Evolutionary conservation across 2,113 vertebrate genomes (phyloP).

Genomic region (Tyto alba): DNA sequence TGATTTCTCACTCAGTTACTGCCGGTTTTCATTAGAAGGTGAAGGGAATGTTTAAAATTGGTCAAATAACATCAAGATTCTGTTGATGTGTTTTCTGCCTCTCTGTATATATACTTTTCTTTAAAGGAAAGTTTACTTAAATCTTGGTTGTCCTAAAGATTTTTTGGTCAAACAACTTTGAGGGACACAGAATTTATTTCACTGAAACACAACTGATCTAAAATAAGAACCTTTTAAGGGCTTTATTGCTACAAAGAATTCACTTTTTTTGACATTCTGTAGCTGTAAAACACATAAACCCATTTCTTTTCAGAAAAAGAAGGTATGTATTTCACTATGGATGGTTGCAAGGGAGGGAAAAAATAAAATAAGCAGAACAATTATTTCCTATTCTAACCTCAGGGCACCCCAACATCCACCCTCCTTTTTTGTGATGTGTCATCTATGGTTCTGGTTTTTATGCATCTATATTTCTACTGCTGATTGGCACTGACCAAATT

Average conservation of each 20-base stretch:
- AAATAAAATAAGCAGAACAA: background rate
- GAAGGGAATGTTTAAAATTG: background rate
- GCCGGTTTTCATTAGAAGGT: background rate
- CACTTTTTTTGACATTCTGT: background rate
- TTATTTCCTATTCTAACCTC: background rate
- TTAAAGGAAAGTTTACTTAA: background rate
- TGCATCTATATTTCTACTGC: background rate
- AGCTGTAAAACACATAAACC: background rate
- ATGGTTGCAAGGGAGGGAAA: background rate
- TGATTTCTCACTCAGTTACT: background rate
- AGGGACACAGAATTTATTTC: background rate
- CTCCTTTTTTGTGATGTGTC: background rate
- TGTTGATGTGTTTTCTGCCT: background rate
- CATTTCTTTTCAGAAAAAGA: background rate
- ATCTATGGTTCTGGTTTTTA: background rate
- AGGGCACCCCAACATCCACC: background rate
- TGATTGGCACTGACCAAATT: background rate
- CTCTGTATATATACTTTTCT: background rate
- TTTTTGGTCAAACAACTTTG: background rate
- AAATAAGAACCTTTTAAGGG: background rate
- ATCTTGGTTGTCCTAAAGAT: background rate
- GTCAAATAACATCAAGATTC: background rate
- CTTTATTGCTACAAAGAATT: background rate
- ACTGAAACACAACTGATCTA: background rate
- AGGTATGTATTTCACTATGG: background rate